These are phyloP conservation scores for Cheumatopsyche charites DNA, from an alignment of 1,140 invertebrate species.

Conservation along the genomic window DNA sequence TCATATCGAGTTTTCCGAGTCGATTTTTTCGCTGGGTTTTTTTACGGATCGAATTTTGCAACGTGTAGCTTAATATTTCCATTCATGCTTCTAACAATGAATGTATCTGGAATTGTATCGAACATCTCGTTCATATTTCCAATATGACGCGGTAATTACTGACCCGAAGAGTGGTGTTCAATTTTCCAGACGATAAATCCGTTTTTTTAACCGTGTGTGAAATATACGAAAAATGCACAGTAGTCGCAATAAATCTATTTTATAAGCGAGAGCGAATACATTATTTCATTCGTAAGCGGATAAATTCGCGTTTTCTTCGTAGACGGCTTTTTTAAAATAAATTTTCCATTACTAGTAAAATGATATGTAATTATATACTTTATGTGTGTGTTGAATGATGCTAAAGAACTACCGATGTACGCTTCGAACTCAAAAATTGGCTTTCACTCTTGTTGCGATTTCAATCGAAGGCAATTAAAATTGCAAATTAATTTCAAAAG, in stretches of 20 bases:
- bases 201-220: neutral
- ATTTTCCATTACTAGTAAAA: conserved; percentile 1
- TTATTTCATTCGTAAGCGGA: neutral
- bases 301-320: neutral
- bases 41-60: neutral
- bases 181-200: conserved; percentile 21
- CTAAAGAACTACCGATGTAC: neutral
- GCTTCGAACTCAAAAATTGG: conserved; percentile 6
- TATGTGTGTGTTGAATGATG: neutral
- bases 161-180: conserved; percentile 18
- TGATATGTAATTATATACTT: neutral
- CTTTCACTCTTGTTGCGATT: conserved; percentile 18
- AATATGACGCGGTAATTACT: conserved; percentile 34
- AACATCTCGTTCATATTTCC: conserved; percentile 17
- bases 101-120: conserved; percentile 23
- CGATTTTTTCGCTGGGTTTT: neutral
- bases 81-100: conserved; percentile 30
- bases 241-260: neutral
- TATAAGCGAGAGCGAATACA: no score
- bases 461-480: conserved; percentile 17
- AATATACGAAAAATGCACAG: conserved; percentile 2
- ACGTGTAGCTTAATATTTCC: neutral
- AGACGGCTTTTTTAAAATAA: neutral
- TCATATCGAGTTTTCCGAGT: neutral
- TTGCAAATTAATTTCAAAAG: conserved; percentile 25